These are phyloP conservation scores for Drosophila rufa DNA, from an alignment of 1,140 invertebrate genomes.

Conservation along the genomic window DNA sequence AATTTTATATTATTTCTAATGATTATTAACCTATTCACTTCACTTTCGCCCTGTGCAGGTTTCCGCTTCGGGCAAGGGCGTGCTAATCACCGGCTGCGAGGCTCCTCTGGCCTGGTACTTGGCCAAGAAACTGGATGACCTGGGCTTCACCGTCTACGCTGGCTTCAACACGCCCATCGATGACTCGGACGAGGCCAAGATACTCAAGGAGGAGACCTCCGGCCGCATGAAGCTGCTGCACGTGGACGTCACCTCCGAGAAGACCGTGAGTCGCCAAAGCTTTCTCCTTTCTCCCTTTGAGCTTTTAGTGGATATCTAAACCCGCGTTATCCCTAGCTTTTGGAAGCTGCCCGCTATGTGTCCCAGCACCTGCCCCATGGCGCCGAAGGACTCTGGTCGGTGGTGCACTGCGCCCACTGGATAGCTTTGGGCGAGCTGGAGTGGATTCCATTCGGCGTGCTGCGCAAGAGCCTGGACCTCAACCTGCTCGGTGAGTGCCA, in stretches of 20 bases:
- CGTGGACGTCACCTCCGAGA: conserved; percentile 91
- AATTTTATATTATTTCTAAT: neutral
- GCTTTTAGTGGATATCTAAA: conserved; percentile 26
- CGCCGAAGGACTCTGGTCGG: conserved; percentile 93
- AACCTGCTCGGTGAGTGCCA: conserved; percentile 88
- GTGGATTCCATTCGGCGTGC: conserved; percentile 92
- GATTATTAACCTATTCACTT: neutral
- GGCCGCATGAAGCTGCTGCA: conserved; percentile 90
- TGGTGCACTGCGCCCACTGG: conserved; percentile 96
- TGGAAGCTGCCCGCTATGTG: conserved; percentile 90
- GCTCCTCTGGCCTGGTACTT: conserved; percentile 91
- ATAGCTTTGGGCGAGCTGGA: conserved; percentile 95
- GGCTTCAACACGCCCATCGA: conserved; percentile 89
- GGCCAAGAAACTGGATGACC: conserved; percentile 91
- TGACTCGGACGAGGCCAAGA: conserved; percentile 88
- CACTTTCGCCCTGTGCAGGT: conserved; percentile 86
- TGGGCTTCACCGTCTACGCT: conserved; percentile 93
- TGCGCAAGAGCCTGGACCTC: conserved; percentile 91
- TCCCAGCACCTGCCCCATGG: conserved; percentile 91
- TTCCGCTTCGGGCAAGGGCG: conserved; percentile 91
- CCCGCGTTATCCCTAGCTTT: conserved; percentile 86
- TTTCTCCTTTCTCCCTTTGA: neutral
- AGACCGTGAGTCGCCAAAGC: conserved; percentile 85
- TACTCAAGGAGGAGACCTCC: conserved; percentile 91
- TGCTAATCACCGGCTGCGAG: conserved; percentile 94